Base-by-base conservation (phyloP, 2,888 invertebrate genomes). In the Aspidiotus rigidus region DNA sequence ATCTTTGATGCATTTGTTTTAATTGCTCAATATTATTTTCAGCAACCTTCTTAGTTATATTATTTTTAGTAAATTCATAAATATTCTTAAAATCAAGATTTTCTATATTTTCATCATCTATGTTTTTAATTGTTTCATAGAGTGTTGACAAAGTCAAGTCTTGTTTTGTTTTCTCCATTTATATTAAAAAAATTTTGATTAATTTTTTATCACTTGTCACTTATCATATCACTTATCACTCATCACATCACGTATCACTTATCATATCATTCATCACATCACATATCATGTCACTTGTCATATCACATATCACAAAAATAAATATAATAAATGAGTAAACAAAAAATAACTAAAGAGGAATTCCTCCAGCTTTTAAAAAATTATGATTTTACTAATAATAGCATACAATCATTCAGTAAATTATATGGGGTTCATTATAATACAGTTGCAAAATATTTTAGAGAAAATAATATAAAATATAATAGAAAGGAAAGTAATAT, bases 11-110 rank as follows among this genome's bases (percentile, higher is more conserved):
- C 57, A 57, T 57, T 17, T 57, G 57, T 57, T 57, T 57, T 17
- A 57, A 57, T 7, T 17, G 57, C 28, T 57, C 57, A 57, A 57
- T 57, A 57, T 57, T 57, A 57, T 57, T 57, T 57, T 57, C 57
- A 3, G 57, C 57, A 16, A 57, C 57, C 3, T 57, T 57, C 7
- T 57, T 57, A 7, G 57, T 57, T 16, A 57, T 16, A 57, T 57
- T 57, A 57, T 57, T 57, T 57, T 57, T 57, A 5, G 57, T 57
- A 57, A 57, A 57, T 57, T 57, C 57, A 57, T 57, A 57, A 2
- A 57, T 57, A 2, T 57, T 2, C 7, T 6, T 57, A 57, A 57
- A 57, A 57, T 57, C 16, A 5, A 57, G 28, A 57, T 57, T 57
- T 57, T 7, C 57, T 57, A 57, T 17, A 57, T 6, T 57, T 6